Evolutionary conservation across 2,888 invertebrate genomes (phyloP), one percentile per base, ranked within the genome.

Genomic region (Pherbina coryleti): DNA sequence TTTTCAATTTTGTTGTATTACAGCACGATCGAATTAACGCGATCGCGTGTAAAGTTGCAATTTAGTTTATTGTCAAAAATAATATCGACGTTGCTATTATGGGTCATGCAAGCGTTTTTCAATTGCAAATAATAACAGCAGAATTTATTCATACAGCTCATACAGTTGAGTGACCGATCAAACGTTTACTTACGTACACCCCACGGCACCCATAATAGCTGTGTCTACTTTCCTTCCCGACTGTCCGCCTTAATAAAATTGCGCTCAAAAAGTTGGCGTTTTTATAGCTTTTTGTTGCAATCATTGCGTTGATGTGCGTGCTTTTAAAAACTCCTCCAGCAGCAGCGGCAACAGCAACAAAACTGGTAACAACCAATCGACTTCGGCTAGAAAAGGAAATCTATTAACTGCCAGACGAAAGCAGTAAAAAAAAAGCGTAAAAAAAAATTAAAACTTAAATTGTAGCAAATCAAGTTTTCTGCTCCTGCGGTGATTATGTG

Each of bases 401-500:
- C 53, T 75, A 75, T 75, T 75, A 55, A 75, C 9, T 53, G 51
- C 37, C 5, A 55, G 67, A 55, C 34, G 37, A 11, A 14, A 55
- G 25, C 44, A 19, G 37, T 14, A 44, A 67, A 22, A 3, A 67
- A 8, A n/a, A 70, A 53, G 5, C 1, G 9, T 3, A 55, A n/a
- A 71, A 71, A 34, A 55, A 53, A n/a, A 55, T 17, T n/a, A 19
- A 53, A 19, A 67, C 22, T 53, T 67, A 64, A 78, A 60, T 57
- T 60, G 55, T 74, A 67, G 73, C 78, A 69, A 75, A 72, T 75
- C 69, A 57, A 67, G 73, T 75, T 44, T 44, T 64, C 75, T 60
- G 55, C 77, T 77, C 71, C 76, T 66, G 57, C 72, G 67, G 44
- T 14, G 57, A 14, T 78, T 79, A 77, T 78, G 72, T 19, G 75